These are phyloP conservation scores for Halictus quadricinctus DNA, from an alignment of 2,888 invertebrate genomes.

Conservation along the genomic window DNA sequence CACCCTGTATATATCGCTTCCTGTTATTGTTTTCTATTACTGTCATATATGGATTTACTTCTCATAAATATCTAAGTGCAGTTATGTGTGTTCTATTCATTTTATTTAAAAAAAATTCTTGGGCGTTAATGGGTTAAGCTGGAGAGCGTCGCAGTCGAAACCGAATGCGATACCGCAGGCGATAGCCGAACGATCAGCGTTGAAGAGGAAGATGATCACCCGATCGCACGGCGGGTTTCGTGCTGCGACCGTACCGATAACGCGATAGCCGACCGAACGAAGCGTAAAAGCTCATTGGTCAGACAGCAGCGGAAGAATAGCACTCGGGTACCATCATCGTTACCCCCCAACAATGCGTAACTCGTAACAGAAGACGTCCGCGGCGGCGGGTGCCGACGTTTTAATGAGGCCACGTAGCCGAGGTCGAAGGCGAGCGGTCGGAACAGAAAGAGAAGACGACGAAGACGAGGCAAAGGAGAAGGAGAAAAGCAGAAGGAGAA, in stretches of 20 bases:
- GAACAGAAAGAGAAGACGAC: constrained; percentile 22
- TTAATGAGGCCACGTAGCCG: constrained; percentile 64
- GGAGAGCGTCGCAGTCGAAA: no score
- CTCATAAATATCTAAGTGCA: no score
- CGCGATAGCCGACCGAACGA: constrained; percentile 5
- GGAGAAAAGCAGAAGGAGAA: not conserved
- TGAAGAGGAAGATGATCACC: not conserved
- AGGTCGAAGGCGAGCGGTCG: constrained; percentile 40
- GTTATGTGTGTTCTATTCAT: no score
- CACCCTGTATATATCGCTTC: no score
- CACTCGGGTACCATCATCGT: constrained; percentile 45
- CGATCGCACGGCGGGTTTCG: not conserved
- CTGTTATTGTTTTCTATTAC: no score
- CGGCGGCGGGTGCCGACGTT: constrained; percentile 52
- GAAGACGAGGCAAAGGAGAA: not conserved
- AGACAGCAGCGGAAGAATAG: constrained; percentile 32
- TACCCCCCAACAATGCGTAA: constrained; percentile 48
- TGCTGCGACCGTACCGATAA: not conserved
- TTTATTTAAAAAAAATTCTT: no score
- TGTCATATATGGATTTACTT: no score
- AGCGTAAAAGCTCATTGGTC: constrained; percentile 26
- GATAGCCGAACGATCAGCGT: not conserved
- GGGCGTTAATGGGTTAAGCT: no score
- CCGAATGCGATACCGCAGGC: no score
- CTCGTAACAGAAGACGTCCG: constrained; percentile 43